Base-by-base conservation (phyloP, 2,113 vertebrate species). In the Tautogolabrus adspersus region DNA sequence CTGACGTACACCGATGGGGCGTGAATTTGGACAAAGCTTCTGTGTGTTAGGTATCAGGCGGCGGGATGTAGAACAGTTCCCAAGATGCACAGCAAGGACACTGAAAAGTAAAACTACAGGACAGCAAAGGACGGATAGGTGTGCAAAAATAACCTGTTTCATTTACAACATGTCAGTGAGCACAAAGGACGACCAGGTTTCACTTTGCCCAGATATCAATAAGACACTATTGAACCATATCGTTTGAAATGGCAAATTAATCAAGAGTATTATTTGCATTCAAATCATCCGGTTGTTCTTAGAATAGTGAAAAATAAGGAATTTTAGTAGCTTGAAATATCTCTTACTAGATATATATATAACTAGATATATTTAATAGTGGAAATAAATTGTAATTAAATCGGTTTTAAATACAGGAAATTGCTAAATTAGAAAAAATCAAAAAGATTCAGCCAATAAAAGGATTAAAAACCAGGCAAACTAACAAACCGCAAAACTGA, bases 31-130 rank as follows among this genome's bases (percentile, higher is more conserved):
- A 84, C 66, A 80, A 69, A 74, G 71, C 56, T 60, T 47, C 55
- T 66, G 57, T 55, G 55, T 72, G 30, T 18, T 34, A 68, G 59
- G 66, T 86, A 66, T 54, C 74, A 18, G 30, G 57, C 26, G 12
- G 75, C 72, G 19, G 38, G 88, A 94, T 93, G 83, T 93, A 66
- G 92, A 91, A 72, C 93, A 93, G 88, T 81, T 93, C 93, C 93
- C 93, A 26, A 46, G 91, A 85, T 84, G 71, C 89, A 87, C 70
- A 75, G 82, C 85, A 89, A 91, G 91, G 91, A 91, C 91, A 86
- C 79, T 0, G 73, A 79, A 88, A 93, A 87, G 89, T 91, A 92
- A 92, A 91, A 88, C 80, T 78, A 87, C 67, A 61, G 87, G 84
- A 93, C 82, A 87, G 85, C 70, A 82, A 72, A 82, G 81, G 87